Evolutionary conservation across 2,888 invertebrate genomes (phyloP).

Genomic region (Allygus modestus): DNA sequence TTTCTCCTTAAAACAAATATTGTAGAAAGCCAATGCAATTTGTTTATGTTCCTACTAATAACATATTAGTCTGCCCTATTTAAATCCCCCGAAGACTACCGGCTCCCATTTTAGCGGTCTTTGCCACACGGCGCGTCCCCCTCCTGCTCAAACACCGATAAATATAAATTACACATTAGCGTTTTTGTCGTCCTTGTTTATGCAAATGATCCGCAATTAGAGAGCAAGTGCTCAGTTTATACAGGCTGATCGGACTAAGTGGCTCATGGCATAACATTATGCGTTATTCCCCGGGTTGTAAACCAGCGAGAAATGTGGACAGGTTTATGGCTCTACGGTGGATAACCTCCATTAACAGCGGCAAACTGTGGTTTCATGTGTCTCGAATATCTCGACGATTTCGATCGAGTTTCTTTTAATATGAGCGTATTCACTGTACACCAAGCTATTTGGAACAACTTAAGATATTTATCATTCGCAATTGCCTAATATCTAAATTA

Average conservation of each 20-base stretch:
- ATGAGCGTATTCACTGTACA: no score
- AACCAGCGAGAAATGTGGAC: background rate
- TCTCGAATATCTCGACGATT: no score
- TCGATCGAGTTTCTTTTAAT: no score
- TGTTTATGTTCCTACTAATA: no score
- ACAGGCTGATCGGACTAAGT: conserved; percentile 16
- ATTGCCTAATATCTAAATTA: no score
- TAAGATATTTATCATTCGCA: no score
- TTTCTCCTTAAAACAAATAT: no score
- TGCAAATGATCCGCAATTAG: conserved; percentile 26
- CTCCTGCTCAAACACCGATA: conserved; percentile 33
- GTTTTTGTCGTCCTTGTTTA: conserved; percentile 50
- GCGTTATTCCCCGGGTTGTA: conserved; percentile 15
- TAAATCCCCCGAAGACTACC: no score
- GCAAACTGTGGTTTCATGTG: background rate
- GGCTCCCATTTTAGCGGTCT: conserved; percentile 1
- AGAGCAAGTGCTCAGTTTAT: conserved; percentile 30
- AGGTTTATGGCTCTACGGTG: background rate
- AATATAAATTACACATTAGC: conserved; percentile 56
- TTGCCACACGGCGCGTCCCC: background rate
- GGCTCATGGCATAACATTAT: conserved; percentile 12
- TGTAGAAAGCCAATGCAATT: no score
- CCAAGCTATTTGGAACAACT: no score
- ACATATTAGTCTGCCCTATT: no score
- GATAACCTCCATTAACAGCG: background rate